These are phyloP conservation scores for Scaptomyza tumidula DNA, from an alignment of 2,888 invertebrate genomes.

Conservation along the genomic window DNA sequence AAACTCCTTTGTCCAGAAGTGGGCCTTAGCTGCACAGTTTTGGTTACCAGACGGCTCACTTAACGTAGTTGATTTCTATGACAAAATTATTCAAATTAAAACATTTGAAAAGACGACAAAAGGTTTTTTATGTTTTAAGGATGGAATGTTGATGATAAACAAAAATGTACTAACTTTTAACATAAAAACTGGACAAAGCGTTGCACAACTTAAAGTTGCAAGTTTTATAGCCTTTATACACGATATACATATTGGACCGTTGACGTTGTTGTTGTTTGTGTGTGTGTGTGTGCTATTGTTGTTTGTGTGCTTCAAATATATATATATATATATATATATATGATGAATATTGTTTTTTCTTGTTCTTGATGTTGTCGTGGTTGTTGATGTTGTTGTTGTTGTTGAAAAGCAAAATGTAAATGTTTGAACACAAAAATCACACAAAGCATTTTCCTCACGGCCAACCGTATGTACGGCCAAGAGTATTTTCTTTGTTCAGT, in stretches of 20 bases:
- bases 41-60: conserved; percentile 46
- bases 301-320: conserved; percentile 10
- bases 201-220: conserved; percentile 76
- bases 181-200: conserved; percentile 71
- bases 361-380: conserved; percentile 17
- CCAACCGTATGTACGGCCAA: conserved; percentile 36
- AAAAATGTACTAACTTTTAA: conserved; percentile 76
- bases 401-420: conserved; percentile 73
- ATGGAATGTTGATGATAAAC: conserved; percentile 22
- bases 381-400: conserved; percentile 25
- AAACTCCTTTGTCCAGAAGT: conserved; percentile 49
- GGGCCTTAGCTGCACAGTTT: conserved; percentile 30
- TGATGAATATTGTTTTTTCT: conserved; percentile 19
- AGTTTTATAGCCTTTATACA: conserved; percentile 47
- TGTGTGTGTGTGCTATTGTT: conserved; percentile 44
- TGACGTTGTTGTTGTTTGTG: conserved; percentile 3
- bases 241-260: conserved; percentile 40
- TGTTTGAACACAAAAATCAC: conserved; percentile 79
- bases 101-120: background rate
- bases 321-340: conserved; percentile 18
- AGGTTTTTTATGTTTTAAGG: conserved; percentile 10
- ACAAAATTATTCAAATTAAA: conserved; percentile 23
- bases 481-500: conserved; percentile 76
- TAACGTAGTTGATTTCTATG: conserved; percentile 83
- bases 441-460: conserved; percentile 72